Evolutionary conservation across 2,113 vertebrate species (phyloP).

Genomic region (Arothron firmamentum): DNA sequence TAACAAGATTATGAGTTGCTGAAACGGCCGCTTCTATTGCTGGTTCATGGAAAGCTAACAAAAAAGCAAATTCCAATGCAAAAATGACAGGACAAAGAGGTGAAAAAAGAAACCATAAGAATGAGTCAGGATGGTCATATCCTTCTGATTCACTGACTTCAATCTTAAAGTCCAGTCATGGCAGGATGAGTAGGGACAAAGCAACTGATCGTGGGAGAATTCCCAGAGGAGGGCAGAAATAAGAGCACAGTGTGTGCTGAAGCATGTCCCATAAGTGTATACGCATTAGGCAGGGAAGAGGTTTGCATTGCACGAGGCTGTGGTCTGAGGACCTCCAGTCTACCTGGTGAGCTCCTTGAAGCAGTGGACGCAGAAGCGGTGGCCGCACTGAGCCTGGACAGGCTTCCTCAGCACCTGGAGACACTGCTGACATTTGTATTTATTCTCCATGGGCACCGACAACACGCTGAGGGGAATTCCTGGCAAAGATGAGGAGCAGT

Average conservation of each 20-base stretch:
- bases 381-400: slow-evolving; percentile 89
- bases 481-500: slow-evolving; percentile 74
- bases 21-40: no score
- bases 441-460: slow-evolving; percentile 84
- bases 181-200: slow-evolving; percentile 31
- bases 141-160: slow-evolving; percentile 41
- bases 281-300: slow-evolving; percentile 15
- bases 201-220: slow-evolving; percentile 16
- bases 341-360: slow-evolving; percentile 87
- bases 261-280: slow-evolving; percentile 36
- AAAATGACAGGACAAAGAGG: neutral
- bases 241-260: slow-evolving; percentile 27
- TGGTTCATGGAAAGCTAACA: neutral
- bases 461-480: slow-evolving; percentile 86
- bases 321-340: slow-evolving; percentile 30
- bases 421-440: slow-evolving; percentile 90
- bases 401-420: slow-evolving; percentile 85
- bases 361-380: slow-evolving; percentile 89
- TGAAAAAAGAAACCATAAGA: slow-evolving; percentile 29
- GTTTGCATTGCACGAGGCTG: slow-evolving; percentile 24
- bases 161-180: slow-evolving; percentile 33
- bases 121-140: slow-evolving; percentile 34
- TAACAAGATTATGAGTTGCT: no score
- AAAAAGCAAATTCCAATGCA: neutral
- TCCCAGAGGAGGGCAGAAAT: slow-evolving; percentile 30